Base-by-base conservation (phyloP, 2,888 invertebrate genomes). In the Elmis aenea region DNA sequence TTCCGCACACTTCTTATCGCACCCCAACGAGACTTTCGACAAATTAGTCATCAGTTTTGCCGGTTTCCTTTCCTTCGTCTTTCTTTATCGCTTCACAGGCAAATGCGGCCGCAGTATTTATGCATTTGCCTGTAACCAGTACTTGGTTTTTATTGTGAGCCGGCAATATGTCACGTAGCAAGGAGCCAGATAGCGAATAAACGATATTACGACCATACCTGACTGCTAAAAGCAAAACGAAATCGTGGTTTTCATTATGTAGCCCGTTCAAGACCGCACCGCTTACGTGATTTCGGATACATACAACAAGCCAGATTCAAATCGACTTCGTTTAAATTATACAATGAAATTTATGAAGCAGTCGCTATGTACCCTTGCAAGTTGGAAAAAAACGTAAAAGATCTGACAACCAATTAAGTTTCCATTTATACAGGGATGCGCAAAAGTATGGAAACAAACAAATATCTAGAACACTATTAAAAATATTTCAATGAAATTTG, bases 21-120 rank as follows among this genome's bases (percentile, higher is more conserved):
- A 41, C 47, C 48, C 50, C 50, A 48, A 53, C 54, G 55, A 56
- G 57, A 60, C 55, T 62, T 62, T 62, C 59, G 60, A 62, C 62
- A 64, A 64, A 64, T 64, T 64, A 62, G 59, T 62, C 62, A 62
- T 62, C 62, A 62, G 62, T 59, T 60, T 59, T 53, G 55, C 55
- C 51, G 49, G 58, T 56, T 57, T 58, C 54, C 55, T 57, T 54
- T 56, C 48, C 42, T 52, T 50, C 45, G 42, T 35, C 42, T 42
- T 44, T 48, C 46, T 54, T 57, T 55, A 55, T 54, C 53, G 50
- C 49, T 51, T 50, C 50, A 46, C 49, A 53, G 55, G 50, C 51
- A 52, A 52, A 50, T 50, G 52, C 46, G 54, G 45, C 50, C 45
- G 29, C 38, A 8, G 53, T 58, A 59, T 59, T 59, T 59, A 58